Percentiles rank a stretch among this genome's conserved stretches.
These are phyloP conservation scores for Sclerodermus sp. DNA, from an alignment of 2,888 invertebrate genomes.

Conservation along the genomic window DNA sequence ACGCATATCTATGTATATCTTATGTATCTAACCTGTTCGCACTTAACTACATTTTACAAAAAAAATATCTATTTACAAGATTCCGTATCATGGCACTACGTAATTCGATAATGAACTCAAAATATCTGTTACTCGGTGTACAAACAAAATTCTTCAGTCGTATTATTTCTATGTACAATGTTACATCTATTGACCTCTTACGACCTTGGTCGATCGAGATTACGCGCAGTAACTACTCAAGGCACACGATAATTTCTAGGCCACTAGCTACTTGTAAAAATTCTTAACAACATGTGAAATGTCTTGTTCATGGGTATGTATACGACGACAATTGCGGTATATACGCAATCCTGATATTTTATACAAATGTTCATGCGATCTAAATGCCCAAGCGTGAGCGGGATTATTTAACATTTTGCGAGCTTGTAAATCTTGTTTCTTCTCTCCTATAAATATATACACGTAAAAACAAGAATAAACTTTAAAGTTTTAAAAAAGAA, in stretches of 20 bases:
- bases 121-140: slow-evolving; percentile 12
- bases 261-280: too few species aligned
- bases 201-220: too few species aligned
- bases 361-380: slow-evolving; percentile 10
- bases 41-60: not conserved
- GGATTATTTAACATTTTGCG: slow-evolving; percentile 7
- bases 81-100: slow-evolving; percentile 43
- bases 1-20: not conserved
- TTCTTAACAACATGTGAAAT: too few species aligned
- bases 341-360: not conserved
- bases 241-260: too few species aligned
- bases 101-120: slow-evolving; percentile 33
- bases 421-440: slow-evolving; percentile 3
- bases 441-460: slow-evolving; percentile 17
- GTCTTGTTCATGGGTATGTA: too few species aligned
- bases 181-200: too few species aligned
- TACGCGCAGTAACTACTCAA: too few species aligned
- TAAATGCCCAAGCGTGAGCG: slow-evolving; percentile 25
- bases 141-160: slow-evolving; percentile 18
- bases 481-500: slow-evolving; percentile 29
- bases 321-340: too few species aligned
- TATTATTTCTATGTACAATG: slow-evolving; percentile 3
- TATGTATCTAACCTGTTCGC: not conserved
- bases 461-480: slow-evolving; percentile 34
- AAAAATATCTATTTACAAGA: slow-evolving; percentile 27